Conservation (phyloP, 2,888 invertebrate genomes). For the Agapetus fuscipes region DNA sequence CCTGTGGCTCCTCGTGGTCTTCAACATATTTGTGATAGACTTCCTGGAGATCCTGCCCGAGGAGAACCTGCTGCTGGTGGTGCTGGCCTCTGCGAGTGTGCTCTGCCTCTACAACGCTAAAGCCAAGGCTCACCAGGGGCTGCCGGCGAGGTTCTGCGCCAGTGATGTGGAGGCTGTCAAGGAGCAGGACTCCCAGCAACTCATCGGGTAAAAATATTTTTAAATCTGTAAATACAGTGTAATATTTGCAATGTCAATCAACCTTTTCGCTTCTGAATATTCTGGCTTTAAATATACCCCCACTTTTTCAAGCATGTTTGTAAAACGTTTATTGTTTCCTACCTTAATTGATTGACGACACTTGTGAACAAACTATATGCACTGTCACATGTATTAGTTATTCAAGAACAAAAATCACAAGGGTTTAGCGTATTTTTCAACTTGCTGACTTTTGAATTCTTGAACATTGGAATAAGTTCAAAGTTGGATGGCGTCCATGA, state of each 20-base stretch:
- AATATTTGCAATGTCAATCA: neutral
- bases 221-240: neutral
- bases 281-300: no score
- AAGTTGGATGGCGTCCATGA: no score
- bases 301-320: neutral
- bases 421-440: no score
- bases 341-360: no score
- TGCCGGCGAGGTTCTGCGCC: slow-evolving; percentile 4
- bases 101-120: slow-evolving; percentile 18
- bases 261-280: neutral
- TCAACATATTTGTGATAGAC: slow-evolving; percentile 61
- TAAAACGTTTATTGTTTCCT: neutral
- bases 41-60: slow-evolving; percentile 49
- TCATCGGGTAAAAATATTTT: slow-evolving; percentile 3
- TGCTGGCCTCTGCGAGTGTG: slow-evolving; percentile 10
- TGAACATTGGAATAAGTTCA: no score
- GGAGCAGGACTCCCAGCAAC: slow-evolving; percentile 3
- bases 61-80: slow-evolving; percentile 13
- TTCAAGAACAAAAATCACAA: no score
- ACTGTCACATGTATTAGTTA: no score
- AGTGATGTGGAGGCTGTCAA: slow-evolving; percentile 5
- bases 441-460: no score
- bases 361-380: no score
- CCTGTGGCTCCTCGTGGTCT: slow-evolving; percentile 54
- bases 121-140: slow-evolving; percentile 10